phyloP scores from a whole-genome alignment of 2,888 invertebrate species.

The Mycalesis mineus region DNA sequence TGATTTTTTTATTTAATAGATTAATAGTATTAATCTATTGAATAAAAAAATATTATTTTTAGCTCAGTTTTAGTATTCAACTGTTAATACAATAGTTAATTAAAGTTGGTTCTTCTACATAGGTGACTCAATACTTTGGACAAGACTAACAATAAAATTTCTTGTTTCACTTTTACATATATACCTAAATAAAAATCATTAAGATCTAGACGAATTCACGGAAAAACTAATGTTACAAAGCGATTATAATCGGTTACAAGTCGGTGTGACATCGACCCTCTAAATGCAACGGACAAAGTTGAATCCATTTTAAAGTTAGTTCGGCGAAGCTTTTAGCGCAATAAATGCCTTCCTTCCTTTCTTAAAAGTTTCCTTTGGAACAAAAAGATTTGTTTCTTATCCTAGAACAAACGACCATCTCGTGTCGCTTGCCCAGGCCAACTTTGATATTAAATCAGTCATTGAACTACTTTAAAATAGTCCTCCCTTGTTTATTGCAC shows the following conservation, averaged over 20 bases:
- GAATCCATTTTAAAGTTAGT: constrained; percentile 77
- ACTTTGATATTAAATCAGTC: constrained; percentile 36
- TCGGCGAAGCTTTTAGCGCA: constrained; percentile 70
- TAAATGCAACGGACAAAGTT: constrained; percentile 75
- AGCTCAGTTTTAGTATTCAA: too few relatives aligned
- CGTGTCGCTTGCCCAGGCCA: constrained; percentile 29
- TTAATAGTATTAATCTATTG: too few relatives aligned
- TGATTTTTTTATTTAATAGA: too few relatives aligned
- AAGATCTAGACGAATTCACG: too few relatives aligned
- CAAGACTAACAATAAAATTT: too few relatives aligned
- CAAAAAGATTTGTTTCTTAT: constrained; percentile 73
- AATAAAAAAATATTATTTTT: too few relatives aligned
- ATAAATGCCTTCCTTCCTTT: constrained; percentile 78
- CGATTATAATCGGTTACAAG: constrained; percentile 29
- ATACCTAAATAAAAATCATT: too few relatives aligned
- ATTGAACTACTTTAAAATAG: constrained; percentile 26
- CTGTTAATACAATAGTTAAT: too few relatives aligned
- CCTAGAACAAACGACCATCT: constrained; percentile 60
- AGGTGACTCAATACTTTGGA: too few relatives aligned
- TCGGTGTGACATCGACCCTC: constrained; percentile 51
- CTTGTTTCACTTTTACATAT: too few relatives aligned
- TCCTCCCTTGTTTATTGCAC: constrained; percentile 21
- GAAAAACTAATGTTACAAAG: too few relatives aligned
- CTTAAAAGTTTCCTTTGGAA: constrained; percentile 75
- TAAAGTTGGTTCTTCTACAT: too few relatives aligned